Conservation (phyloP, 2,888 invertebrate genomes). For the Cybosia mesomella region DNA sequence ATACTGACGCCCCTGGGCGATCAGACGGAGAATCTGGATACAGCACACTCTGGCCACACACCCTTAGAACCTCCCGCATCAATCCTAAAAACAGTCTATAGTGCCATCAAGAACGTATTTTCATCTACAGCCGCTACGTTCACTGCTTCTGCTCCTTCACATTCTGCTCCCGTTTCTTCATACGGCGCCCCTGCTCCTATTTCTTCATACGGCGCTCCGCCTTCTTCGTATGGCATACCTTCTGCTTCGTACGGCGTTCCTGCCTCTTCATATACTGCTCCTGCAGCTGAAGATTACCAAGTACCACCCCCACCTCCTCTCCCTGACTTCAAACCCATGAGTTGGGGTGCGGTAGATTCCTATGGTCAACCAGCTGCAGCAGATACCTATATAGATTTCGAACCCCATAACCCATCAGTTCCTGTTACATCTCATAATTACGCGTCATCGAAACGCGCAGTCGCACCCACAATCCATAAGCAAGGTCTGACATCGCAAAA, state of each 20-base stretch:
- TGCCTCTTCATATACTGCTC: constrained; percentile 12
- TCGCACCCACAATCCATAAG: constrained; percentile 52
- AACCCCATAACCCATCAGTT: constrained; percentile 63
- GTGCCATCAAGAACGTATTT: constrained; percentile 77
- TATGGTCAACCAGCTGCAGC: constrained; percentile 78
- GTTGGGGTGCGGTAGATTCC: constrained; percentile 79
- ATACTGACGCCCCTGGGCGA: constrained; percentile 79
- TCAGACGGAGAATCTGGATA: constrained; percentile 62
- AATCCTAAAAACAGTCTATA: constrained; percentile 75
- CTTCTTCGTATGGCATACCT: neutral
- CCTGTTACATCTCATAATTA: constrained; percentile 58
- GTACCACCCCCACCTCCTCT: constrained; percentile 69
- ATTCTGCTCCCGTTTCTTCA: constrained; percentile 6
- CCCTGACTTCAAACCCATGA: constrained; percentile 72
- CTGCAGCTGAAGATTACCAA: constrained; percentile 54
- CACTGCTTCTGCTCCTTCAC: constrained; percentile 37
- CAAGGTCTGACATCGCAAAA: constrained; percentile 73
- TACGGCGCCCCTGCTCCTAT: constrained; percentile 4
- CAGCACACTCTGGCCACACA: constrained; percentile 66
- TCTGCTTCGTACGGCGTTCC: constrained; percentile 5
- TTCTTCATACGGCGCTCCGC: constrained; percentile 3
- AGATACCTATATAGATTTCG: constrained; percentile 72
- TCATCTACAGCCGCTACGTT: constrained; percentile 43
- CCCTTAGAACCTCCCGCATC: constrained; percentile 77
- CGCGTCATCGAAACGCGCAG: constrained; percentile 69